phyloP scores from a whole-genome alignment of 2,797 vertebrate genomes.

The Smutsia temminckii region DNA sequence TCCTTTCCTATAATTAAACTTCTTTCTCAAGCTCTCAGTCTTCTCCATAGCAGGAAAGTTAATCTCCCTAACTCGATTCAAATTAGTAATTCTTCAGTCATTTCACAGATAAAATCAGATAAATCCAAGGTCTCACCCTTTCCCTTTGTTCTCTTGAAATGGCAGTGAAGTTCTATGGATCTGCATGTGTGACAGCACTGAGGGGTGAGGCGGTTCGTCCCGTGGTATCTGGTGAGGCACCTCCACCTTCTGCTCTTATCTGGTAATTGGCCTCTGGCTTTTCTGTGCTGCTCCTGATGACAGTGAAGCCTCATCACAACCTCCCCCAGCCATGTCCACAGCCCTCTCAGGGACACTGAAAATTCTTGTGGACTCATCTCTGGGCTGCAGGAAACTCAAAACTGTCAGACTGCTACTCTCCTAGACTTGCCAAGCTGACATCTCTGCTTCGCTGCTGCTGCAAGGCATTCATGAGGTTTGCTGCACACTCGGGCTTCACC shows the following conservation, averaged over 20 bases:
- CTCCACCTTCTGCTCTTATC: not conserved
- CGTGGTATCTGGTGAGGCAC: accelerated
- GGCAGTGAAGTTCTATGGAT: not conserved
- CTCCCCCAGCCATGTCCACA: not conserved
- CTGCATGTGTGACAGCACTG: accelerated
- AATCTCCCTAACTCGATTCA: conserved; percentile 10
- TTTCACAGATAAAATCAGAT: not conserved
- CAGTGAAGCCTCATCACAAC: not conserved
- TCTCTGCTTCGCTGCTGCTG: not conserved
- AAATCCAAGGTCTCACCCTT: not conserved
- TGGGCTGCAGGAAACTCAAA: not conserved
- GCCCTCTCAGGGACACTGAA: not conserved
- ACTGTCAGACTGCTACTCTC: not conserved
- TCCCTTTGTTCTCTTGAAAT: not conserved
- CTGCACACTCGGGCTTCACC: not conserved
- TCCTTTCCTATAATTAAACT: not conserved
- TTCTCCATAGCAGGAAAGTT: not conserved
- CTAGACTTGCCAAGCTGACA: not conserved
- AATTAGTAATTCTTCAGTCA: conserved; percentile 37
- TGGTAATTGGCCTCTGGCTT: not conserved
- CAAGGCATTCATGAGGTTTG: not conserved
- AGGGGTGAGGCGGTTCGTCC: not conserved
- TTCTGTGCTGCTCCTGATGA: not conserved
- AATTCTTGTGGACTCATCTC: not conserved
- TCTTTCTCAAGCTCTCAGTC: not conserved